phyloP scores from a whole-genome alignment of 2,797 vertebrate genomes.

The Clamator glandarius region DNA sequence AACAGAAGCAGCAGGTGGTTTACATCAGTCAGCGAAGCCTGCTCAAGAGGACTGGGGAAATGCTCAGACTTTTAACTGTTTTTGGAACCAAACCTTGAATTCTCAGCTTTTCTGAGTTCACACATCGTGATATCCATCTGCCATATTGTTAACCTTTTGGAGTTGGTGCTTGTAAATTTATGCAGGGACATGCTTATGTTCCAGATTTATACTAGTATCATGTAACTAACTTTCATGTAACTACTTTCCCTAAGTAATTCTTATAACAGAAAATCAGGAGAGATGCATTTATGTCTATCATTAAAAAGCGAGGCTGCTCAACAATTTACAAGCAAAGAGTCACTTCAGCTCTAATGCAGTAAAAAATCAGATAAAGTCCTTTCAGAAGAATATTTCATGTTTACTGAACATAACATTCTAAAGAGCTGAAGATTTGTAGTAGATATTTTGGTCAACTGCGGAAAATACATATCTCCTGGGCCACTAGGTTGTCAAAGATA shows the following conservation, averaged over 20 bases:
- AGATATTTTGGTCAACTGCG: not conserved
- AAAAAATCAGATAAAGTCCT: not conserved
- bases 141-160: slow-evolving; percentile 31
- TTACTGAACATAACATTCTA: not conserved
- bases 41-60: not conserved
- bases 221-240: not conserved
- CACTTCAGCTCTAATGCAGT: not conserved
- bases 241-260: not conserved
- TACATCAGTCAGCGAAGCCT: slow-evolving; percentile 21
- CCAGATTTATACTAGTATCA: not conserved
- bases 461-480: not conserved
- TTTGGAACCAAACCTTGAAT: slow-evolving; percentile 33
- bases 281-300: not conserved
- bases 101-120: slow-evolving; percentile 2
- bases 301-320: not conserved
- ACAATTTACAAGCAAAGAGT: not conserved
- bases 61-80: slow-evolving; percentile 12
- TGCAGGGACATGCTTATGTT: slow-evolving; percentile 18
- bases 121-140: slow-evolving; percentile 17
- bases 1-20: slow-evolving; percentile 56
- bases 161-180: slow-evolving; percentile 34
- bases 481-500: not conserved
- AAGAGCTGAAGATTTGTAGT: not conserved
- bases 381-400: not conserved
- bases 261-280: not conserved